Conservation (phyloP, 2,113 vertebrate genomes). For the Rhinoptilus africanus region DNA sequence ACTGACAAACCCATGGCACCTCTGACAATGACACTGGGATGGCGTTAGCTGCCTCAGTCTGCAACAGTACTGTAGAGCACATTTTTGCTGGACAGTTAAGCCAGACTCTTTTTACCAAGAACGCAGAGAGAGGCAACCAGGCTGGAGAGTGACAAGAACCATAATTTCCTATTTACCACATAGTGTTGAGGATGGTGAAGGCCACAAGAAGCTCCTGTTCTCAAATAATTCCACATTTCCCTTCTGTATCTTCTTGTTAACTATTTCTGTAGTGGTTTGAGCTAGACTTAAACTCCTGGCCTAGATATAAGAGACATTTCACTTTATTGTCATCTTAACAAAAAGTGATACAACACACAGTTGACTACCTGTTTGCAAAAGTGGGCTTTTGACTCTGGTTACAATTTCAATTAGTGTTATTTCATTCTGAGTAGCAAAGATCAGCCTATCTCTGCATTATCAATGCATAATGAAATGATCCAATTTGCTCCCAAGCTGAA, state of each 20-base stretch:
- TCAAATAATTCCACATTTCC: background rate
- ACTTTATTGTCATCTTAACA: background rate
- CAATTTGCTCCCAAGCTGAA: background rate
- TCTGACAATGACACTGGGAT: rapidly evolving
- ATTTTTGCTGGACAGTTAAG: background rate
- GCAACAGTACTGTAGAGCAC: background rate
- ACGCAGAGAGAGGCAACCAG: background rate
- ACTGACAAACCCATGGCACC: background rate
- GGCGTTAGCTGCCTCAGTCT: background rate
- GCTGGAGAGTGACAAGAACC: background rate
- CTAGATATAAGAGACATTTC: background rate
- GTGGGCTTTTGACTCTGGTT: background rate
- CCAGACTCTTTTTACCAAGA: background rate
- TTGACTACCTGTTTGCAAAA: background rate
- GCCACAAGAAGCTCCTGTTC: background rate
- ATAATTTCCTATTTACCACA: background rate
- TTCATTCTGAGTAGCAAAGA: background rate
- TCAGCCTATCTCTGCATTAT: background rate
- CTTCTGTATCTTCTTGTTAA: background rate
- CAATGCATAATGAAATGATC: background rate
- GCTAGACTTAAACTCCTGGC: background rate
- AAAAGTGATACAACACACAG: background rate
- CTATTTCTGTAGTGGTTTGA: background rate
- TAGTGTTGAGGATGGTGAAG: background rate
- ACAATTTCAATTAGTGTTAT: background rate